Base-by-base conservation (phyloP, 1,140 invertebrate species). In the Trissolcus basalis region DNA sequence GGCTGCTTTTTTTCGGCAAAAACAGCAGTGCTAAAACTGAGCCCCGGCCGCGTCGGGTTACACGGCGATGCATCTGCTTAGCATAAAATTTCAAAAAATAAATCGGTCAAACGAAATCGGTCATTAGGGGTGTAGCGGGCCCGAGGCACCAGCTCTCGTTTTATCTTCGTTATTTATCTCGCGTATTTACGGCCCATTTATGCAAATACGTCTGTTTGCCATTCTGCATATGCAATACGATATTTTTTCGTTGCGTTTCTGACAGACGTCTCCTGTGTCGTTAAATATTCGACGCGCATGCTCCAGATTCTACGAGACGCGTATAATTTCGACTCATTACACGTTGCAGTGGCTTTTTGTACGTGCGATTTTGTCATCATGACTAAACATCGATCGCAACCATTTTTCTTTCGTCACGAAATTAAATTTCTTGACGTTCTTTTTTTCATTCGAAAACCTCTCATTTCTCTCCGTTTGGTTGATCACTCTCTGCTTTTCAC, bases 231-330 rank as follows among this genome's bases (percentile, higher is more conserved):
- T 63, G 71, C 63, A 64, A 49, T 55, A 36, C 27, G 33, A 32
- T n/a, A 63, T 61, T 63, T 71, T 68, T 68, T 55, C 35, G 7
- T 10, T 12, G 49, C 58, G 10, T 49, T 45, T 63, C 50, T 68
- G 71, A 74, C 70, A 67, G 41, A 47, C 48, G 49, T 60, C 50
- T 16, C 14, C 51, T 50, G 61, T 61, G 55, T 63, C 51, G 72
- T 75, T 75, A 64, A 64, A 63, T 69, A 75, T 75, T 75, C 64
- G 72, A 64, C 59, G 72, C 72, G 60, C 72, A 64, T 13, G 54
- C 48, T 65, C 55, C 39, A 54, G 49, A 59, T 73, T 55, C 63
- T 67, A 67, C 56, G 45, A 67, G 71, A 45, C 13, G 51, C 8
- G 53, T 39, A 49, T 69, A 69, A 76, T 76, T 70, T 65, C 12